phyloP scores from a whole-genome alignment of 2,888 invertebrate genomes.

The Ophonus ardosiacus region DNA sequence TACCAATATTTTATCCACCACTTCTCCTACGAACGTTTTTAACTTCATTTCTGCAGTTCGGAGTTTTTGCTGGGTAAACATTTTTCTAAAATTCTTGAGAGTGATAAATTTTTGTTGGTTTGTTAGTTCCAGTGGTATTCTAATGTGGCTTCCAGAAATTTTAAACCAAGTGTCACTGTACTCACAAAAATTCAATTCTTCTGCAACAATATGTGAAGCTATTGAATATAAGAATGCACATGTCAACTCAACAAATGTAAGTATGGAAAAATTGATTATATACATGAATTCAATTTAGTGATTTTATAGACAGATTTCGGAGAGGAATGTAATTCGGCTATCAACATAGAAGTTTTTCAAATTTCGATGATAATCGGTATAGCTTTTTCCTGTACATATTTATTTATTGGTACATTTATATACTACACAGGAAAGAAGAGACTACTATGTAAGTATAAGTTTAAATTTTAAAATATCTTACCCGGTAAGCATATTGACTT shows the following conservation, averaged over 20 bases:
- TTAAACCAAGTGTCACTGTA: conserved; percentile 76
- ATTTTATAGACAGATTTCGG: conserved; percentile 2
- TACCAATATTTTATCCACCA: conserved; percentile 71
- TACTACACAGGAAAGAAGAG: conserved; percentile 79
- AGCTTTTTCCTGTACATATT: conserved; percentile 71
- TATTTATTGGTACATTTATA: conserved; percentile 74
- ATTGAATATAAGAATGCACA: conserved; percentile 66
- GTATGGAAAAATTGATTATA: background rate
- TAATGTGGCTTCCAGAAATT: conserved; percentile 81
- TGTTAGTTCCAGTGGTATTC: conserved; percentile 78
- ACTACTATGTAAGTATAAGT: conserved; percentile 74
- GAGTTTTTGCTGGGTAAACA: conserved; percentile 73
- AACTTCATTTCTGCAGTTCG: conserved; percentile 74
- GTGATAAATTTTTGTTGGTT: background rate
- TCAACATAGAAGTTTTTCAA: conserved; percentile 72
- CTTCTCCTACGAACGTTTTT: conserved; percentile 72
- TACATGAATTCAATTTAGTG: background rate
- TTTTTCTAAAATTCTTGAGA: background rate
- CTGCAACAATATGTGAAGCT: conserved; percentile 71
- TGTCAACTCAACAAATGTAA: conserved; percentile 19
- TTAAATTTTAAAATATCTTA: no score
- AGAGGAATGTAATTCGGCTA: conserved; percentile 70
- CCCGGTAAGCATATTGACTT: no score
- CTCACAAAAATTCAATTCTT: conserved; percentile 68
- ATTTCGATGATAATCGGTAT: conserved; percentile 71